Percentiles rank a stretch among this genome's conserved stretches.
Conservation (phyloP, 1,140 invertebrate genomes). For the Zaprionus tsacasi region DNA sequence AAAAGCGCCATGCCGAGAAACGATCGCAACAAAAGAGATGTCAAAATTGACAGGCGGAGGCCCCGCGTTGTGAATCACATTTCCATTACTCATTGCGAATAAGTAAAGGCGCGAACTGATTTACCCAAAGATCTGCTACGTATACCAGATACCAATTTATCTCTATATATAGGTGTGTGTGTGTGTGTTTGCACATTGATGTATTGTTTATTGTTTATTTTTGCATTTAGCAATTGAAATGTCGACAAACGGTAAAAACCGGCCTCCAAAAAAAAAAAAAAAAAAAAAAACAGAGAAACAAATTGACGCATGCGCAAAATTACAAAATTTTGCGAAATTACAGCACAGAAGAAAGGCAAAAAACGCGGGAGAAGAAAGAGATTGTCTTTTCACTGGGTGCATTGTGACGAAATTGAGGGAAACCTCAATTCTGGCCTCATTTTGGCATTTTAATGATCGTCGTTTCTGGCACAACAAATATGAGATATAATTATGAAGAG, state of each 20-base stretch:
- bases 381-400: slow-evolving; percentile 10
- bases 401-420: neutral
- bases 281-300: neutral
- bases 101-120: slow-evolving; percentile 48
- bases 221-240: slow-evolving; percentile 67
- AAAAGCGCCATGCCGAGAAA: slow-evolving; percentile 36
- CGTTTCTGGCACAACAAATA: neutral
- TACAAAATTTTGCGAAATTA: slow-evolving; percentile 78
- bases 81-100: slow-evolving; percentile 64
- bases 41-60: slow-evolving; percentile 65
- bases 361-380: slow-evolving; percentile 10
- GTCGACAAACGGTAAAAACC: slow-evolving; percentile 63
- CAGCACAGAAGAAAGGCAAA: slow-evolving; percentile 45
- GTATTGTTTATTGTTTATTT: slow-evolving; percentile 73
- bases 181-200: neutral
- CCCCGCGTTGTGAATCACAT: slow-evolving; percentile 61
- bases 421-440: neutral
- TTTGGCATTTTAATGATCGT: neutral
- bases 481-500: neutral
- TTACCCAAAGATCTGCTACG: slow-evolving; percentile 52
- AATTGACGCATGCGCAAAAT: slow-evolving; percentile 70
- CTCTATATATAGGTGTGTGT: neutral
- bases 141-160: neutral
- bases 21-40: slow-evolving; percentile 64
- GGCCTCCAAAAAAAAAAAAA: slow-evolving; percentile 34